phyloP scores from a whole-genome alignment of 2,797 vertebrate genomes.

The Euthynnus affinis region DNA sequence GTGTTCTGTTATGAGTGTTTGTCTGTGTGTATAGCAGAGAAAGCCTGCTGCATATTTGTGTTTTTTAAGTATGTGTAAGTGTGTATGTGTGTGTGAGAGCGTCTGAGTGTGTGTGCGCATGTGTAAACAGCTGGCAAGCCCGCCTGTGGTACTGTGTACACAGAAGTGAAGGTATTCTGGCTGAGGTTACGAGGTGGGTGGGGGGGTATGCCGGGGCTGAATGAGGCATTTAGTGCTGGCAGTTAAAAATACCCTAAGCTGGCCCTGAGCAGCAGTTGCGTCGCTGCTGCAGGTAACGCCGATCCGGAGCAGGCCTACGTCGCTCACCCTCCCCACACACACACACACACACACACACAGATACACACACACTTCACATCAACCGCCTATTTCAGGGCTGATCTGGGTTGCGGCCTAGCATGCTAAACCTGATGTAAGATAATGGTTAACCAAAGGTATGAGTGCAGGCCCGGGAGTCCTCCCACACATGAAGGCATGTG shows the following conservation, averaged over 20 bases:
- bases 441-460: constrained; percentile 86
- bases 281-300: constrained; percentile 59
- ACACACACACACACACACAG: not conserved
- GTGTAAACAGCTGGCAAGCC: constrained; percentile 82
- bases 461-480: constrained; percentile 70
- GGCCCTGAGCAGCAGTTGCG: constrained; percentile 54
- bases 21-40: constrained; percentile 50
- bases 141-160: constrained; percentile 80
- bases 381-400: constrained; percentile 73
- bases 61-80: constrained; percentile 56
- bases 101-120: constrained; percentile 63
- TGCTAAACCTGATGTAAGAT: constrained; percentile 82
- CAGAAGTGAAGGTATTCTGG: constrained; percentile 83
- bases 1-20: constrained; percentile 59
- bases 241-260: constrained; percentile 82
- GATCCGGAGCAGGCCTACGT: constrained; percentile 53
- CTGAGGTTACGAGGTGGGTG: constrained; percentile 82
- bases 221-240: constrained; percentile 86
- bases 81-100: constrained; percentile 43
- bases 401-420: constrained; percentile 74
- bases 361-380: constrained; percentile 53
- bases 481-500: constrained; percentile 80
- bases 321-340: constrained; percentile 6
- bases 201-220: constrained; percentile 75
- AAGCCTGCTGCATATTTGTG: constrained; percentile 52